Evolutionary conservation across 2,113 vertebrate species (phyloP).

Genomic region (Cephalopterus ornatus): DNA sequence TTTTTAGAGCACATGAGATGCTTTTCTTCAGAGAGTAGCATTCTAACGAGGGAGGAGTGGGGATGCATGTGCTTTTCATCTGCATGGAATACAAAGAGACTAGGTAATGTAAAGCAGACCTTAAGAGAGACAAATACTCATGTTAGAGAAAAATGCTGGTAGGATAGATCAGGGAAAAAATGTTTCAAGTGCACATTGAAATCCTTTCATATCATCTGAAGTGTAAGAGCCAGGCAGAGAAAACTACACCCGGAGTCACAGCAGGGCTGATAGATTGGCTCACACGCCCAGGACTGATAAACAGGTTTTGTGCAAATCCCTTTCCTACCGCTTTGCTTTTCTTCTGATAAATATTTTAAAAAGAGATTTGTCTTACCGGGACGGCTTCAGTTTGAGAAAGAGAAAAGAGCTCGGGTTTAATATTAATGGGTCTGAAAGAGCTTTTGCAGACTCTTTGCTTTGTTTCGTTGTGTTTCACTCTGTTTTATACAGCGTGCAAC

Average conservation of each 20-base stretch:
- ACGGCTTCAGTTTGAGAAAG: background rate
- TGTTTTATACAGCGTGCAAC: background rate
- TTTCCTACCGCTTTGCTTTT: background rate
- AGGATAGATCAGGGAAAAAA: slow-evolving; percentile 15
- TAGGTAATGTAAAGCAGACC: background rate
- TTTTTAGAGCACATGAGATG: background rate
- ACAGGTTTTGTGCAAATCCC: background rate
- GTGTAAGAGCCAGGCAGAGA: background rate
- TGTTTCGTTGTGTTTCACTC: background rate
- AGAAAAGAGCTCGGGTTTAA: background rate
- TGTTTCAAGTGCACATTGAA: background rate
- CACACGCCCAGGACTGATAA: background rate
- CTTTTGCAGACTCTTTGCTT: background rate
- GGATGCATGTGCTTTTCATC: slow-evolving; percentile 18
- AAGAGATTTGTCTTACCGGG: background rate
- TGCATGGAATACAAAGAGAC: background rate
- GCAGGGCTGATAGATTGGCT: slow-evolving; percentile 11
- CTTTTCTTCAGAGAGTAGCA: slow-evolving; percentile 3
- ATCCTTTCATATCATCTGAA: background rate
- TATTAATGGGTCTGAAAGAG: background rate
- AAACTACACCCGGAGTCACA: background rate
- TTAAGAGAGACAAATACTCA: slow-evolving; percentile 2
- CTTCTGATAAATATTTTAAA: slow-evolving; percentile 46
- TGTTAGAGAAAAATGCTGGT: slow-evolving; percentile 22
- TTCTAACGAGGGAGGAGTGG: background rate